Percentiles rank a stretch among this genome's conserved stretches.
phyloP scores from a whole-genome alignment of 2,888 invertebrate species.

The Itoplectis maculator region DNA sequence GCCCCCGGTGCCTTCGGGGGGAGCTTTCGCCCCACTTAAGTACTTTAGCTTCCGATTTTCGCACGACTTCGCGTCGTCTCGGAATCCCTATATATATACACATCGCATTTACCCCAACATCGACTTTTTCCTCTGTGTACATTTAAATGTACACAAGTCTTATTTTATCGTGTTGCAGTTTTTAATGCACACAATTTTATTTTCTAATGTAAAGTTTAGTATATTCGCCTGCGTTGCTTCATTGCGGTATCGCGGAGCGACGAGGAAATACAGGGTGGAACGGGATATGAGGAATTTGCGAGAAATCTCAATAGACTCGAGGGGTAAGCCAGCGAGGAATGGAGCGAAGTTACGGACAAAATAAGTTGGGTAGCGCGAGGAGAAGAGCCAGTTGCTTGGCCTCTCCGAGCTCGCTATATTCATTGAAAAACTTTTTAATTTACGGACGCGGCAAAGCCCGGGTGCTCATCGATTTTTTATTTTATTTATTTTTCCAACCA shows the following conservation, averaged over 20 bases:
- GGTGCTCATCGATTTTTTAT: slow-evolving; percentile 28
- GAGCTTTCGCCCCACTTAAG: slow-evolving; percentile 19
- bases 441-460: slow-evolving; percentile 62
- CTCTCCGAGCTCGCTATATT: slow-evolving; percentile 75
- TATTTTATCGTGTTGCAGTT: background rate
- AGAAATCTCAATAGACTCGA: slow-evolving; percentile 12
- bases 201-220: background rate
- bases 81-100: background rate
- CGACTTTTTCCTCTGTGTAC: background rate
- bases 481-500: slow-evolving; percentile 13
- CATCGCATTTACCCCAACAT: background rate
- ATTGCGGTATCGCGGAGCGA: slow-evolving; percentile 2
- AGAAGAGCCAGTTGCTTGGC: slow-evolving; percentile 35
- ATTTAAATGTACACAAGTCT: background rate
- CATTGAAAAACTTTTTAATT: slow-evolving; percentile 81
- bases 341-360: slow-evolving; percentile 6
- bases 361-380: background rate
- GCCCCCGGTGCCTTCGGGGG: background rate
- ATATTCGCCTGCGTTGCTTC: background rate
- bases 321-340: slow-evolving; percentile 11
- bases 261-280: background rate
- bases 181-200: background rate
- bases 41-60: slow-evolving; percentile 42
- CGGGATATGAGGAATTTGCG: slow-evolving; percentile 12
- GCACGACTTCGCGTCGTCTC: background rate